These are phyloP conservation scores for Mus caroli DNA, from an alignment of 2,797 vertebrate species.

Conservation along the genomic window DNA sequence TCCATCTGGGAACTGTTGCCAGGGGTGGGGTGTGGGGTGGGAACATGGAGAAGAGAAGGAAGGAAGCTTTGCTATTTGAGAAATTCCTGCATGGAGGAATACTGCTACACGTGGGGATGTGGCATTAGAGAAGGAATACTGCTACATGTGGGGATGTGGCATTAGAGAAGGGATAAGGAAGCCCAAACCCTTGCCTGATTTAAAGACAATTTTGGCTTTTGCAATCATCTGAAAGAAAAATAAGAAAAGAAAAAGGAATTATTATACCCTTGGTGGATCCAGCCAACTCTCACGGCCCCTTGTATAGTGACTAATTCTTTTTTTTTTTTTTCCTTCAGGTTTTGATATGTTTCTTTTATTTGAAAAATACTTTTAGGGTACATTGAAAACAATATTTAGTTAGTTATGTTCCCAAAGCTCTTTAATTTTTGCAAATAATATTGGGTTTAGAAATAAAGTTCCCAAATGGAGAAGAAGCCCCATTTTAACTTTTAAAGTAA, in stretches of 20 bases:
- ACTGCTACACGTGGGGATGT: no score
- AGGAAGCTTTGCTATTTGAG: not conserved
- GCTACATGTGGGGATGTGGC: no score
- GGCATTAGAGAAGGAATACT: no score
- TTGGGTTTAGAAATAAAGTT: conserved; percentile 48
- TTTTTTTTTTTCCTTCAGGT: not conserved
- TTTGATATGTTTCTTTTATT: conserved; percentile 83
- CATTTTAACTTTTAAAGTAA: conserved; percentile 72
- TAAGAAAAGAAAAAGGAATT: not conserved
- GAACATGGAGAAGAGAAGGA: not conserved
- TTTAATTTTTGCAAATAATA: conserved; percentile 63
- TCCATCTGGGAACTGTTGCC: not conserved
- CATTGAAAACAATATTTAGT: conserved; percentile 75
- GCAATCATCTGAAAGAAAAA: not conserved
- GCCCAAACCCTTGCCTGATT: not conserved
- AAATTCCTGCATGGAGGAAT: no score
- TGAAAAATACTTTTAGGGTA: conserved; percentile 65
- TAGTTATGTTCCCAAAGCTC: conserved; percentile 74
- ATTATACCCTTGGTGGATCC: not conserved
- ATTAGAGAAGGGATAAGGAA: not conserved
- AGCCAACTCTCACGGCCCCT: not conserved
- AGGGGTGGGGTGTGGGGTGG: no score
- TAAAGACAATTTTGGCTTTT: not conserved
- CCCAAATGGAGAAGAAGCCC: not conserved
- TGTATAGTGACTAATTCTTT: not conserved